Percentiles rank a stretch among this genome's conserved stretches.
phyloP scores from a whole-genome alignment of 2,797 vertebrate genomes.

The Caiman crocodilus region DNA sequence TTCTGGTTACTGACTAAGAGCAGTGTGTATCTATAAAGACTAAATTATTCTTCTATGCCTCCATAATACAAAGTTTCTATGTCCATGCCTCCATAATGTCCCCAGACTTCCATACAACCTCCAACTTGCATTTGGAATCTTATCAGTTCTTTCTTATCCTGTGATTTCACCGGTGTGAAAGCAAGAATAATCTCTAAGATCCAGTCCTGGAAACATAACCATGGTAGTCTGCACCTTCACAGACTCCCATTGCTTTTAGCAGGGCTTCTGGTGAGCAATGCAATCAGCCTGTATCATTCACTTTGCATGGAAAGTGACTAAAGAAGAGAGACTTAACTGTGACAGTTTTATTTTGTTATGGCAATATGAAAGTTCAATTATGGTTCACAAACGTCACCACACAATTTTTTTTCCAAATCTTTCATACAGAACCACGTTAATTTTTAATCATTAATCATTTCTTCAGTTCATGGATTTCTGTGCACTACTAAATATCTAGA shows the following conservation, averaged over 20 bases:
- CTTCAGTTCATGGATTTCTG: not conserved
- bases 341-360: not conserved
- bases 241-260: not conserved
- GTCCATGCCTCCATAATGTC: not conserved
- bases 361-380: not conserved
- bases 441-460: not conserved
- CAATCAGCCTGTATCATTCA: not conserved
- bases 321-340: not conserved
- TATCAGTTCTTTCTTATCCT: not conserved
- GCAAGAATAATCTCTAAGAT: not conserved
- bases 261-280: not conserved
- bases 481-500: not conserved
- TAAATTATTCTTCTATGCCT: not conserved
- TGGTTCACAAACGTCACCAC: not conserved
- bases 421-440: not conserved
- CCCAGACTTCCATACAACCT: not conserved
- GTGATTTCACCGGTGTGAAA: not conserved
- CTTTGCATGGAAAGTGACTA: not conserved
- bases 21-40: not conserved
- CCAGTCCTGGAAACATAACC: not conserved
- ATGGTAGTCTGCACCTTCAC: not conserved
- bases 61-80: not conserved
- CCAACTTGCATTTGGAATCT: not conserved
- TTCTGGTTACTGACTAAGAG: slow-evolving; percentile 8
- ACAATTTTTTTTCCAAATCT: not conserved